Evolutionary conservation across 2,888 invertebrate species (phyloP).

Genomic region (Adineta ricciae): DNA sequence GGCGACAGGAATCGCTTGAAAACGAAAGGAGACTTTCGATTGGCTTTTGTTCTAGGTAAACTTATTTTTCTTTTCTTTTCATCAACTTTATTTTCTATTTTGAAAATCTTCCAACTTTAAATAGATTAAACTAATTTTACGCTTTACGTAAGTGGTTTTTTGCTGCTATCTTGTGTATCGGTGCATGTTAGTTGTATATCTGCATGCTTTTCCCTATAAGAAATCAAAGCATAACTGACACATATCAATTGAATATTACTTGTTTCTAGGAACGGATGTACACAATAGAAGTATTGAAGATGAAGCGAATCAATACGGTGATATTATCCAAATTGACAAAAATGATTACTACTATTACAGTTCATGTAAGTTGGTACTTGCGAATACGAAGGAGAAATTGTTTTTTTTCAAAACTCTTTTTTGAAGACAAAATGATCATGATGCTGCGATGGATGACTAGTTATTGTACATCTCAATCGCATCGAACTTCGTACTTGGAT

Average conservation of each 20-base stretch:
- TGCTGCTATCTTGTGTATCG: too few relatives aligned
- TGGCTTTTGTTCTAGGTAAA: conserved; percentile 17
- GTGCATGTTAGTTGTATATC: too few relatives aligned
- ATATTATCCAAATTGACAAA: neutral
- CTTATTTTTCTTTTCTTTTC: neutral
- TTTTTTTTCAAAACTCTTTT: neutral
- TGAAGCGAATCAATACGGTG: neutral
- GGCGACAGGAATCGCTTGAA: neutral
- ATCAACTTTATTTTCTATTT: too few relatives aligned
- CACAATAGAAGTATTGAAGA: neutral
- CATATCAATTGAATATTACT: neutral
- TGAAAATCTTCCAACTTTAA: too few relatives aligned
- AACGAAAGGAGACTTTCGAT: neutral
- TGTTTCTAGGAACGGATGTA: neutral
- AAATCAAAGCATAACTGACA: too few relatives aligned
- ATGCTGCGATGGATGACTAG: conserved; percentile 25
- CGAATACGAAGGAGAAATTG: neutral
- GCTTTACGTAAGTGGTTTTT: too few relatives aligned
- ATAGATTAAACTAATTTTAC: too few relatives aligned
- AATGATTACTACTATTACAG: neutral
- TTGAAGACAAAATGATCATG: conserved; percentile 24
- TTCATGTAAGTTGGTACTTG: neutral
- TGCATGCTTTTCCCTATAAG: too few relatives aligned
- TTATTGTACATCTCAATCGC: conserved; percentile 4
- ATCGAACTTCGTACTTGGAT: neutral